These are phyloP conservation scores for Chrysaora quinquecirrha DNA, from an alignment of 30 jellyfish, hydroid and myxozoan genomes.

Conservation along the genomic window DNA sequence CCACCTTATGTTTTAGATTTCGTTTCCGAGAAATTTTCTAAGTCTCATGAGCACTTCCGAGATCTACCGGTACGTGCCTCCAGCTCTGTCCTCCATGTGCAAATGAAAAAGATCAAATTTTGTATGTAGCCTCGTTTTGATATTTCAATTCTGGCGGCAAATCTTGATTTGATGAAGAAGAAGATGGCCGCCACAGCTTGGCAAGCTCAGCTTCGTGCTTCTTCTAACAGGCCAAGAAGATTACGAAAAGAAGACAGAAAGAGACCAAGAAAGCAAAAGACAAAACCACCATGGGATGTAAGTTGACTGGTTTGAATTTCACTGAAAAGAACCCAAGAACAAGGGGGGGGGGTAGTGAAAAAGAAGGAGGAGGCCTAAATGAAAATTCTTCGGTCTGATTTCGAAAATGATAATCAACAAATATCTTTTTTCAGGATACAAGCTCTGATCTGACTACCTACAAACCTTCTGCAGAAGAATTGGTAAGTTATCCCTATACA, in stretches of 20 bases:
- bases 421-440: constrained; percentile 43
- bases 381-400: neutral
- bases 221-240: constrained; percentile 1
- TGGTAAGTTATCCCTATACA: constrained; percentile 55
- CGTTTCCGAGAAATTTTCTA: too few species aligned
- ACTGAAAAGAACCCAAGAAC: too few species aligned
- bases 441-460: constrained; percentile 63
- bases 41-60: too few species aligned
- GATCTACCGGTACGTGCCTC: too few species aligned
- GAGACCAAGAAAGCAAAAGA: constrained; percentile 28
- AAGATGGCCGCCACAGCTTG: constrained; percentile 64
- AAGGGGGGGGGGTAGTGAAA: too few species aligned
- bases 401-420: too few species aligned
- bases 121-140: neutral
- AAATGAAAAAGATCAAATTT: too few species aligned
- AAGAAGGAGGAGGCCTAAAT: neutral
- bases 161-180: neutral
- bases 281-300: constrained; percentile 80
- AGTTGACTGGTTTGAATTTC: neutral
- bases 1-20: too few species aligned
- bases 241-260: neutral
- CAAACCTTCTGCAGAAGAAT: constrained; percentile 72
- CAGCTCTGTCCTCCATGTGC: too few species aligned
- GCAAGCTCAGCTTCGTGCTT: constrained; percentile 50
- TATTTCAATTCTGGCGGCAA: constrained; percentile 29